These are phyloP conservation scores for Zygaena filipendulae DNA, from an alignment of 2,888 invertebrate genomes.

Conservation along the genomic window DNA sequence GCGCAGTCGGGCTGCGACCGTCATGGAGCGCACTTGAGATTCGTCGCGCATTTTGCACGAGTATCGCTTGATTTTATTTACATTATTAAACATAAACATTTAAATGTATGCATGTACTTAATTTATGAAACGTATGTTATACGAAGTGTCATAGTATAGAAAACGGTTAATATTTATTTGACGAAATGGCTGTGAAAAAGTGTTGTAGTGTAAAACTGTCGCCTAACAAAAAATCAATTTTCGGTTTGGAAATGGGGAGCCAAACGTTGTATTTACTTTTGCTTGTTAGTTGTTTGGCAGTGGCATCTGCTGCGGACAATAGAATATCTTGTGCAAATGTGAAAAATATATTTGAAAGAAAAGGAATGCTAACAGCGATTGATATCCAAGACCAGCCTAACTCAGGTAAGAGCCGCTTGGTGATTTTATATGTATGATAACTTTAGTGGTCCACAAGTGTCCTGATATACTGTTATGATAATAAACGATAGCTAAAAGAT, in stretches of 20 bases:
- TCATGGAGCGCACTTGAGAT: slow-evolving; percentile 55
- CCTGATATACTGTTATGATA: too few species aligned
- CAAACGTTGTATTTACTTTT: slow-evolving; percentile 57
- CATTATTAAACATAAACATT: slow-evolving; percentile 28
- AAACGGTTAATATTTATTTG: slow-evolving; percentile 27
- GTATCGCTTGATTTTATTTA: slow-evolving; percentile 28
- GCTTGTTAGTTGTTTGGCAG: slow-evolving; percentile 42
- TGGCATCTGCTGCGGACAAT: slow-evolving; percentile 38
- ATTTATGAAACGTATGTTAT: slow-evolving; percentile 30
- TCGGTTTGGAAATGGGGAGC: slow-evolving; percentile 54
- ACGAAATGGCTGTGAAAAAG: slow-evolving; percentile 58
- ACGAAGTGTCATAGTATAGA: slow-evolving; percentile 16
- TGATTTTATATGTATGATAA: too few species aligned
- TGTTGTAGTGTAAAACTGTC: slow-evolving; percentile 61
- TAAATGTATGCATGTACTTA: slow-evolving; percentile 21
- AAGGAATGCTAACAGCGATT: slow-evolving; percentile 56
- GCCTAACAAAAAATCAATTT: slow-evolving; percentile 65
- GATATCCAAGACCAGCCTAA: slow-evolving; percentile 59
- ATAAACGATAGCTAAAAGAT: too few species aligned
- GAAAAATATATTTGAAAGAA: slow-evolving; percentile 57
- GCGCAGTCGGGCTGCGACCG: slow-evolving; percentile 51
- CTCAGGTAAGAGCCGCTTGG: slow-evolving; percentile 58
- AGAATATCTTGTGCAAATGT: slow-evolving; percentile 61
- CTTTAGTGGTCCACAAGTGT: too few species aligned
- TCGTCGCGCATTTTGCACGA: slow-evolving; percentile 31